Base-by-base conservation (phyloP, 1,140 invertebrate species). In the Myzus persicae region DNA sequence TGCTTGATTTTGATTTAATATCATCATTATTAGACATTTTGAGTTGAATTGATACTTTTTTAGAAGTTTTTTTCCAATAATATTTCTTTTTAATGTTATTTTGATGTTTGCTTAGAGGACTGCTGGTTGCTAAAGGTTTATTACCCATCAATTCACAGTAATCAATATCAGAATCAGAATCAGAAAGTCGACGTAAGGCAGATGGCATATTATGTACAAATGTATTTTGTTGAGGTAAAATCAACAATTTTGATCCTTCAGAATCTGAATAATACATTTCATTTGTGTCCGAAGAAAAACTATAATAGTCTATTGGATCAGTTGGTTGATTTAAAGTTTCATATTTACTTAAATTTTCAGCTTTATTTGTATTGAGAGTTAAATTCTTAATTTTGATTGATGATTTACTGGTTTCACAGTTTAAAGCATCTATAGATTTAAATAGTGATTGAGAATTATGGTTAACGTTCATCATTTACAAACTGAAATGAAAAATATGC, bases 181-280 rank as follows among this genome's bases (percentile, higher is more conserved):
- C 51, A 89, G 44, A 36, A 48, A 31, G 81, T 14, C 3, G 7
- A 51, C 1, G n/a, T 76, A 31, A 67, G 26, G 4, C 0, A 14
- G 59, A 67, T 42, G 26, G 24, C n/a, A 18, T 9, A 90, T 48
- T 48, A 5, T 40, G 2, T 11, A 91, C 8, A 22, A 48, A 22
- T 11, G 36, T 48, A 9, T 91, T 82, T 18, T 24, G 9, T 81
- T 81, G 31, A 46, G 67, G 42, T 48, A 91, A 20, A 36, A 81
- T 82, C 11, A n/a, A 81, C n/a, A 76, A 0, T 24, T 82, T 46
- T 44, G 90, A 46, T 81, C 31, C 22, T 81, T 91, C 90, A 2
- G 67, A 91, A 81, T 91, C n/a, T 46, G 90, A 81, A 91, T 81
- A 76, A 91, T 48, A 91, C 22, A 81, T 11, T 91, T 38, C 67